These are phyloP conservation scores for Apostichopus leukothele DNA, from an alignment of 53 echinoderm and acorn worm species.

Conservation along the genomic window DNA sequence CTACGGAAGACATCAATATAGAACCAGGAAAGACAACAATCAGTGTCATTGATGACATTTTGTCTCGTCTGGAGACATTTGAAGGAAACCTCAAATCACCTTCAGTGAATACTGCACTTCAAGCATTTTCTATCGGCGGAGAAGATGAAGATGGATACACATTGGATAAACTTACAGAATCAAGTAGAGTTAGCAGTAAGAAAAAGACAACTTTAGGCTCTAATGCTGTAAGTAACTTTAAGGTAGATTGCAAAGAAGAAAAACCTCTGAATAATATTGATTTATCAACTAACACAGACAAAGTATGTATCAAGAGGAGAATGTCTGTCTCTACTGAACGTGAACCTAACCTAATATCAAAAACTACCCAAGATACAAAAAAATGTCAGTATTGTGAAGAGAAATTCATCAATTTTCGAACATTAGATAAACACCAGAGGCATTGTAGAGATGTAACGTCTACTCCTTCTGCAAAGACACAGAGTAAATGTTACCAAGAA, in stretches of 20 bases:
- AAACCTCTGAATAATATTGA: not conserved
- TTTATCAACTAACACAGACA: no score
- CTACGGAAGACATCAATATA: no score
- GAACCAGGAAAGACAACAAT: not conserved
- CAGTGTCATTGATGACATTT: constrained; percentile 1
- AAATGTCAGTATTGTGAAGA: not conserved
- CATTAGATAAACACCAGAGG: not conserved
- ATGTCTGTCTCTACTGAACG: no score
- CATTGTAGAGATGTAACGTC: not conserved
- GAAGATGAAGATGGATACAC: not conserved
- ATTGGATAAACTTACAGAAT: not conserved
- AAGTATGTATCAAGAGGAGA: no score
- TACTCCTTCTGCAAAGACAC: not conserved
- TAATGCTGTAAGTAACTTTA: not conserved
- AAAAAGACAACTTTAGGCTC: not conserved
- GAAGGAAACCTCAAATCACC: not conserved
- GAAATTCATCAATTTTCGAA: not conserved
- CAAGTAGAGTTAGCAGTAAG: not conserved
- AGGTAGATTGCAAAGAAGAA: not conserved
- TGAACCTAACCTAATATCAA: no score
- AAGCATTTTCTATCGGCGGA: not conserved
- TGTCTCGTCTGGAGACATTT: not conserved
- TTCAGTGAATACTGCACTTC: not conserved
- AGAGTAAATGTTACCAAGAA: not conserved
- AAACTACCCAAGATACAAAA: not conserved